Evolutionary conservation across 2,113 vertebrate genomes (phyloP).

Genomic region (Sinocyclocheilus anophthalmus): DNA sequence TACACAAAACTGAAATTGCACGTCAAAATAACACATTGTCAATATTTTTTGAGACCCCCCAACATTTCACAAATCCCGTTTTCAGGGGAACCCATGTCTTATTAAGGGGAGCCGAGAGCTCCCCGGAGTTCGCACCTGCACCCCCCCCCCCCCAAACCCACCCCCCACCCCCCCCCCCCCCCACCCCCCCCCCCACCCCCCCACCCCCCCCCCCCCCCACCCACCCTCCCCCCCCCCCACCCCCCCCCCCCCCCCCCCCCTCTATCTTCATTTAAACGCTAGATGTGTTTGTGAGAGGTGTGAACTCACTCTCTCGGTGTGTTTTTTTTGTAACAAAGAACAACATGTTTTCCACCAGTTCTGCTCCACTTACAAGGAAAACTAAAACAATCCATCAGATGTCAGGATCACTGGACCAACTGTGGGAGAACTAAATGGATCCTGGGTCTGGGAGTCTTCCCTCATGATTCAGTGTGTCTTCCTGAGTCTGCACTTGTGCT

Average conservation of each 20-base stretch:
- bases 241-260: background rate
- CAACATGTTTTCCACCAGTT: constrained; percentile 43
- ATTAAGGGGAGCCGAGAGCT: no score
- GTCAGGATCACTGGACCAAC: constrained; percentile 55
- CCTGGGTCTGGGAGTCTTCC: constrained; percentile 35
- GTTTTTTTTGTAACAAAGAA: constrained; percentile 43
- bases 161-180: background rate
- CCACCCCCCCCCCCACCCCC: background rate
- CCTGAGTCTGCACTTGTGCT: constrained; percentile 29
- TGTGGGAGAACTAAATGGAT: constrained; percentile 51
- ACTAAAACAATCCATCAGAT: constrained; percentile 62
- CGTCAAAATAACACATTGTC: no score
- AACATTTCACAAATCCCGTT: no score
- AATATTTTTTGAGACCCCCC: no score
- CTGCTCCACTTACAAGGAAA: constrained; percentile 58
- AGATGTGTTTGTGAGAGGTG: constrained; percentile 53
- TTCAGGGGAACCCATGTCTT: no score
- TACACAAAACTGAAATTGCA: no score
- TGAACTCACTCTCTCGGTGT: constrained; percentile 39
- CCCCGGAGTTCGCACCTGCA: no score
- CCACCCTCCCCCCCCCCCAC: background rate
- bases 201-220: background rate
- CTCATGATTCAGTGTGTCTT: constrained; percentile 36
- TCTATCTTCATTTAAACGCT: constrained; percentile 2
- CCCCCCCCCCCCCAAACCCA: background rate